Evolutionary conservation across 2,113 vertebrate species (phyloP).

Genomic region (Sigmodon hispidus): DNA sequence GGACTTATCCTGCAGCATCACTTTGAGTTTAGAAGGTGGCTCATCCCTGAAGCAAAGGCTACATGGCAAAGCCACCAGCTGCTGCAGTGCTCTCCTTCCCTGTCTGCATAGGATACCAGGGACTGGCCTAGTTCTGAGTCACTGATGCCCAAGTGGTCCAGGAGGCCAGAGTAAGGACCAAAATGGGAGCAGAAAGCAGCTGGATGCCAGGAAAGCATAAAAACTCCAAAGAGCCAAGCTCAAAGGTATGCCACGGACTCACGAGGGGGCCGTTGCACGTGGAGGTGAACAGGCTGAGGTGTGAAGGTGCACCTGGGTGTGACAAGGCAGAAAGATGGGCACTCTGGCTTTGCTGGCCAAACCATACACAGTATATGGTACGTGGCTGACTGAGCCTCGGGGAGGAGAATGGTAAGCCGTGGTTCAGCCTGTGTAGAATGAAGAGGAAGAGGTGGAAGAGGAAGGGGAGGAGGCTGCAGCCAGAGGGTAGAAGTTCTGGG

Average conservation of each 20-base stretch:
- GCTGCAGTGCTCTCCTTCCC: neutral
- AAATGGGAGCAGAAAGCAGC: neutral
- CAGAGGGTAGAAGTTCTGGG: neutral
- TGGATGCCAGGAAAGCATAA: neutral
- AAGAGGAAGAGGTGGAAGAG: accelerated
- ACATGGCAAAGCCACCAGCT: neutral
- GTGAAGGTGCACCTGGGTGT: neutral
- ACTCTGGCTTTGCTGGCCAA: neutral
- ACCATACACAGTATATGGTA: accelerated
- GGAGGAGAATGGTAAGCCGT: neutral
- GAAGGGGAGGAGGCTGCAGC: neutral
- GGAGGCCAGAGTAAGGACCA: neutral
- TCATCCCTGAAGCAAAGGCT: neutral
- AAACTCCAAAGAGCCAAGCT: neutral
- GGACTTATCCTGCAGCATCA: neutral
- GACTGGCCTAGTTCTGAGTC: neutral
- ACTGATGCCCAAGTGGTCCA: neutral
- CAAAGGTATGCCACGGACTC: accelerated
- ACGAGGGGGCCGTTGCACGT: accelerated
- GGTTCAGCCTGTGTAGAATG: neutral
- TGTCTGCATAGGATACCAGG: neutral
- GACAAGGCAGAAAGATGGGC: too few relatives aligned
- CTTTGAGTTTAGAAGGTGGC: neutral
- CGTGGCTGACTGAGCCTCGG: neutral
- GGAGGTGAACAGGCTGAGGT: neutral